phyloP scores from a whole-genome alignment of 2,888 invertebrate genomes.

The Malacosoma neustria region DNA sequence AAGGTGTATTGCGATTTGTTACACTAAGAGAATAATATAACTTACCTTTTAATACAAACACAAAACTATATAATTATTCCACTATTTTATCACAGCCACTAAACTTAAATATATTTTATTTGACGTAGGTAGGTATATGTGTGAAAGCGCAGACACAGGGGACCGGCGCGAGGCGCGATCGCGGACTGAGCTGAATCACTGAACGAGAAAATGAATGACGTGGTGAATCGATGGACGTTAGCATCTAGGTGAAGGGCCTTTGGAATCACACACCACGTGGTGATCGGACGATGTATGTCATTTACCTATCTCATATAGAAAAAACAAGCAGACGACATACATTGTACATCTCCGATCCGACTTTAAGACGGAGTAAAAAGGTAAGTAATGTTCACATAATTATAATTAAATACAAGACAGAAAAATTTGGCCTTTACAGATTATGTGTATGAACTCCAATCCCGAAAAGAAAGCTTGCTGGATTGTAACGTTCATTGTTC shows the following conservation, averaged over 20 bases:
- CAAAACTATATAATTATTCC: constrained; percentile 9
- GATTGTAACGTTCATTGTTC: no score
- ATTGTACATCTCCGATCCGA: no score
- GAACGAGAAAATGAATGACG: neutral
- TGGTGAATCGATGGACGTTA: neutral
- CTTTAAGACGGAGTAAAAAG: no score
- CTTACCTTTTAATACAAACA: neutral
- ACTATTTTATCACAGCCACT: constrained; percentile 17
- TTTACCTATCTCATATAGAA: no score
- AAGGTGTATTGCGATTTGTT: no score
- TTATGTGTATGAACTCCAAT: no score
- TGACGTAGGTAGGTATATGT: neutral
- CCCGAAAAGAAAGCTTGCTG: no score
- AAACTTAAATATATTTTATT: constrained; percentile 2
- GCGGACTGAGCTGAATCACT: neutral
- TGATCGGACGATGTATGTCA: neutral
- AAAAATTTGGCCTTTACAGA: no score
- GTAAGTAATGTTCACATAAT: no score
- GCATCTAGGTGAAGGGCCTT: constrained; percentile 3
- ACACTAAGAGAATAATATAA: no score
- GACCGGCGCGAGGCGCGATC: neutral
- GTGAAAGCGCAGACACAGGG: neutral
- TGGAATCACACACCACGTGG: neutral
- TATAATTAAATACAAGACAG: no score
- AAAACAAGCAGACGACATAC: no score